A percentile compares a stretch with the other conserved stretches of the same genome.
phyloP scores from a whole-genome alignment of 2,888 invertebrate genomes.

The Neuroscelio doddi region DNA sequence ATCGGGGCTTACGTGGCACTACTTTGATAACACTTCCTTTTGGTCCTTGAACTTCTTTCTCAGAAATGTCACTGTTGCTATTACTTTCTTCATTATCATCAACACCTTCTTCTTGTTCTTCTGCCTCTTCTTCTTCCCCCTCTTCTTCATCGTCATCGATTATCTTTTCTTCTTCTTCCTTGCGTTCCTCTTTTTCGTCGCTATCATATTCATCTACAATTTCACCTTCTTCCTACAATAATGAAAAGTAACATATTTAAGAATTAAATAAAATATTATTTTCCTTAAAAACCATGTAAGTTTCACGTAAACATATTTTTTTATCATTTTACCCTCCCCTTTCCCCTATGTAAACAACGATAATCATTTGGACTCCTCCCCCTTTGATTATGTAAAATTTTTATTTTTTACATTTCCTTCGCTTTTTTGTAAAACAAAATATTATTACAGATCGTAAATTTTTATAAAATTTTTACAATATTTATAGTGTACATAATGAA shows the following conservation, averaged over 20 bases:
- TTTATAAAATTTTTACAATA: too few species aligned
- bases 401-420: too few species aligned
- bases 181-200: conserved; percentile 31
- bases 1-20: conserved; percentile 72
- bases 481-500: too few species aligned
- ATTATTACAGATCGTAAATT: too few species aligned
- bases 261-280: too few species aligned
- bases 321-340: too few species aligned
- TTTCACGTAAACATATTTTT: too few species aligned
- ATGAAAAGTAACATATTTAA: neutral
- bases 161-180: conserved; percentile 50
- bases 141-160: conserved; percentile 50
- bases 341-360: too few species aligned
- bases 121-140: conserved; percentile 49
- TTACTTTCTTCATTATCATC: conserved; percentile 54
- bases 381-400: too few species aligned
- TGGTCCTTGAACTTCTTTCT: conserved; percentile 75
- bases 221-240: conserved; percentile 47
- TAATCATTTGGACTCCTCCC: too few species aligned
- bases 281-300: too few species aligned
- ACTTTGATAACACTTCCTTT: conserved; percentile 74
- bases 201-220: conserved; percentile 41
- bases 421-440: too few species aligned
- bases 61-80: conserved; percentile 67
- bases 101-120: conserved; percentile 47